Evolutionary conservation across 2,888 invertebrate species (phyloP), one percentile per base, ranked within the genome.

Genomic region (Synergus umbraculus): DNA sequence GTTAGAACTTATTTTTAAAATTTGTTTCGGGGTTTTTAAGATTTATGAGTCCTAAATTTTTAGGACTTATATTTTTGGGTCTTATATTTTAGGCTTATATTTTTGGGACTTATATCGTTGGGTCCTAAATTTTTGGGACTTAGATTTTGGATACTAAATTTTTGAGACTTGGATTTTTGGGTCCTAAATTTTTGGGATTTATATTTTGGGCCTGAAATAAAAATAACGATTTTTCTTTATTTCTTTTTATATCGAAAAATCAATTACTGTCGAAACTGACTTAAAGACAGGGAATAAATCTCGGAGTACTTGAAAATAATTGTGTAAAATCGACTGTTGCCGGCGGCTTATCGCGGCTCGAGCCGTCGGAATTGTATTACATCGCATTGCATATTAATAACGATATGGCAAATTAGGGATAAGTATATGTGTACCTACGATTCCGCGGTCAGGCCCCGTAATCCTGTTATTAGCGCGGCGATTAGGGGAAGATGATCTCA

Each of bases 401-500:
- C 89, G 89, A 91, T 87, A 90, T 86, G 85, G 87, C 86, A 88
- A 90, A 91, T 91, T 91, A 90, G 88, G 90, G 89, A 90, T 91
- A 91, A 92, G 91, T 91, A 90, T 91, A 73, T 76, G 77, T 76
- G 77, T 79, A 76, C 64, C 22, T 54, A 90, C 86, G 89, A 90
- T 89, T 87, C 87, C 88, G 85, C 86, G 88, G 88, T 85, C 89
- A 86, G 86, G 88, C 80, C 87, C 84, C 83, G 88, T 91, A 90
- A 90, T 91, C 92, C 91, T 92, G 91, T 92, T 92, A 92, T 92
- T 92, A 92, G 92, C 88, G 87, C 89, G 88, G 87, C 91, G 92
- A 91, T 91, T 92, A 92, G 91, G 90, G 88, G 84, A 86, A 86
- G 89, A 90, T 90, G 90, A 89, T 90, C 89, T 88, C 84, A 85